These are phyloP conservation scores for Echeneis naucrates DNA, from an alignment of 2,797 vertebrate genomes.

Conservation along the genomic window DNA sequence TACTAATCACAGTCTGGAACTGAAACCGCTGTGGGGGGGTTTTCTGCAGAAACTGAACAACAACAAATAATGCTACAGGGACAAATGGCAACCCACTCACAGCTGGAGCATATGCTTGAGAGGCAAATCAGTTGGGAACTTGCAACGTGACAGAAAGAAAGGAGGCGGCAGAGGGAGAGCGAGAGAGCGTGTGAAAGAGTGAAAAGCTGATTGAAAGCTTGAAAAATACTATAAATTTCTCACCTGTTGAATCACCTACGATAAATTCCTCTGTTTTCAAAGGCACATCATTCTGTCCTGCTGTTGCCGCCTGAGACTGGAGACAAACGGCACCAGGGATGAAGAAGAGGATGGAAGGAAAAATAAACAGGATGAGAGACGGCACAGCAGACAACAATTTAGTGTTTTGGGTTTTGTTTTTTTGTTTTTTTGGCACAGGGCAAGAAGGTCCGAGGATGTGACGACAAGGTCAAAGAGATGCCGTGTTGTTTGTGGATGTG, in stretches of 20 bases:
- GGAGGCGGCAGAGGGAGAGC: background rate
- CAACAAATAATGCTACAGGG: conserved; percentile 69
- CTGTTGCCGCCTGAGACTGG: conserved; percentile 88
- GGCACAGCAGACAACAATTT: conserved; percentile 41
- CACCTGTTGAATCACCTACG: conserved; percentile 89
- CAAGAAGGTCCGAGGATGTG: conserved; percentile 50
- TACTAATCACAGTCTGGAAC: conserved; percentile 66
- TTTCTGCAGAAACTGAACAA: conserved; percentile 54
- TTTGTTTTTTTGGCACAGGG: conserved; percentile 41
- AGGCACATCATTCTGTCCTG: conserved; percentile 86
- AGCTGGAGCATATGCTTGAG: conserved; percentile 59
- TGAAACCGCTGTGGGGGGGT: conserved; percentile 46
- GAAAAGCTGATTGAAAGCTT: conserved; percentile 58
- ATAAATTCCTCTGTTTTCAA: conserved; percentile 91
- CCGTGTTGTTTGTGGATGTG: conserved; percentile 35
- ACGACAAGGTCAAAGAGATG: conserved; percentile 74
- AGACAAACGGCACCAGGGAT: conserved; percentile 28
- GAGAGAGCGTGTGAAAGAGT: conserved; percentile 54
- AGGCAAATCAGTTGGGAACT: conserved; percentile 63
- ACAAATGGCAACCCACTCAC: conserved; percentile 64
- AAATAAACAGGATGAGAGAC: conserved; percentile 50
- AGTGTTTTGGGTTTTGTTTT: background rate
- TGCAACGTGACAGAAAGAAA: conserved; percentile 12
- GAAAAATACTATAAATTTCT: conserved; percentile 66
- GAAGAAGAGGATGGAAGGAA: conserved; percentile 31